phyloP scores from a whole-genome alignment of 2,888 invertebrate species.

The Chrysolina americana region DNA sequence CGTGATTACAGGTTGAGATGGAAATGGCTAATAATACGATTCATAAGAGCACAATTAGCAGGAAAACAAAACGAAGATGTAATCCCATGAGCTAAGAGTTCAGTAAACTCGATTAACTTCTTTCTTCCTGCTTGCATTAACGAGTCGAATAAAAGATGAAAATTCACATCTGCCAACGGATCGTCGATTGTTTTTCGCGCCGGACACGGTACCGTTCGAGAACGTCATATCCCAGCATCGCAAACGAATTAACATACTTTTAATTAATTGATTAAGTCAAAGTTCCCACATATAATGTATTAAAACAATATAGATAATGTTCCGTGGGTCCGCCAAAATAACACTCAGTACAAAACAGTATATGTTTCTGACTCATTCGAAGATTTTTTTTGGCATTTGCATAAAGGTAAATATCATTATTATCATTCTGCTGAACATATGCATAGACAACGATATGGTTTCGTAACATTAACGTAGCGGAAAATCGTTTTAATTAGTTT shows the following conservation, averaged over 20 bases:
- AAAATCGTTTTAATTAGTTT: not conserved
- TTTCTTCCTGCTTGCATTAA: constrained; percentile 1
- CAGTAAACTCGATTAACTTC: constrained; percentile 16
- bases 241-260: not conserved
- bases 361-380: too few species aligned
- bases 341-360: too few species aligned
- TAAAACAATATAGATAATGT: too few species aligned
- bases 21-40: constrained; percentile 22
- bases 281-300: too few species aligned
- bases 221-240: not conserved
- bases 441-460: too few species aligned
- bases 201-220: not conserved
- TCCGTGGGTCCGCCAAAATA: too few species aligned
- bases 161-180: constrained; percentile 3
- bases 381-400: too few species aligned
- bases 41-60: constrained; percentile 21
- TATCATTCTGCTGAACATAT: too few species aligned
- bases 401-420: too few species aligned
- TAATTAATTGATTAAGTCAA: not conserved
- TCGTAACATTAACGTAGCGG: too few species aligned
- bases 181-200: not conserved
- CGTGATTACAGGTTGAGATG: constrained; percentile 19
- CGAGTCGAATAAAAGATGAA: not conserved
- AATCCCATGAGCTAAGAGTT: constrained; percentile 9
- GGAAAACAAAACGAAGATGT: constrained; percentile 15